Conservation (phyloP, 37 sponge, comb jelly and placozoan species). For the Oopsacas minuta region DNA sequence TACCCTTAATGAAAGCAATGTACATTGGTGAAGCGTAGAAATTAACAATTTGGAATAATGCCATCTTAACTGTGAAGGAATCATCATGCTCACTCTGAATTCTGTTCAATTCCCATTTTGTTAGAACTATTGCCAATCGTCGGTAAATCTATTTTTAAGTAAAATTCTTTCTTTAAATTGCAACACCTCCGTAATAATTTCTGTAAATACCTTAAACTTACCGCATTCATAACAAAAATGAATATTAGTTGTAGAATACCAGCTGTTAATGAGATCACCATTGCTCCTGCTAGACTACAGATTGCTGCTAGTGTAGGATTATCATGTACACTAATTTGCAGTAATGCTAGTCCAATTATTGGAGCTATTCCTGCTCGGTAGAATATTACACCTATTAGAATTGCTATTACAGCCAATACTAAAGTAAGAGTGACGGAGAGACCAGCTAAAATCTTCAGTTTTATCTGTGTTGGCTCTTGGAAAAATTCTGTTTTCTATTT, state of each 20-base stretch:
- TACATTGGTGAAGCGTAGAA: constrained; percentile 80
- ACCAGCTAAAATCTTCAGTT: not conserved
- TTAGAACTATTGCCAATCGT: not conserved
- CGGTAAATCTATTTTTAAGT: constrained; percentile 1
- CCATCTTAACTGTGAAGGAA: constrained; percentile 81
- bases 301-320: constrained; percentile 33
- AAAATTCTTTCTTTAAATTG: too few species aligned
- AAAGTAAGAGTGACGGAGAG: not conserved
- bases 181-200: too few species aligned
- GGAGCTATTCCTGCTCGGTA: constrained; percentile 72
- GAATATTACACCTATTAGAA: constrained; percentile 70
- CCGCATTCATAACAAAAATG: constrained; percentile 65
- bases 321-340: constrained; percentile 28
- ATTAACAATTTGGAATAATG: constrained; percentile 82
- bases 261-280: constrained; percentile 65
- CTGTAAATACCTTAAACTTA: too few species aligned
- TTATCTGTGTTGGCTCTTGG: not conserved
- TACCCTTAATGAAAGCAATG: constrained; percentile 86
- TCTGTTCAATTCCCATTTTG: constrained; percentile 67
- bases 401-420: constrained; percentile 50
- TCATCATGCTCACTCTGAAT: constrained; percentile 92
- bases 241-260: constrained; percentile 54
- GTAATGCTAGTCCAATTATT: not conserved
- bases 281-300: constrained; percentile 28
- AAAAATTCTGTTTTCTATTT: constrained; percentile 1